phyloP scores from a whole-genome alignment of 2,888 invertebrate species.

The Hecatera dysodea region DNA sequence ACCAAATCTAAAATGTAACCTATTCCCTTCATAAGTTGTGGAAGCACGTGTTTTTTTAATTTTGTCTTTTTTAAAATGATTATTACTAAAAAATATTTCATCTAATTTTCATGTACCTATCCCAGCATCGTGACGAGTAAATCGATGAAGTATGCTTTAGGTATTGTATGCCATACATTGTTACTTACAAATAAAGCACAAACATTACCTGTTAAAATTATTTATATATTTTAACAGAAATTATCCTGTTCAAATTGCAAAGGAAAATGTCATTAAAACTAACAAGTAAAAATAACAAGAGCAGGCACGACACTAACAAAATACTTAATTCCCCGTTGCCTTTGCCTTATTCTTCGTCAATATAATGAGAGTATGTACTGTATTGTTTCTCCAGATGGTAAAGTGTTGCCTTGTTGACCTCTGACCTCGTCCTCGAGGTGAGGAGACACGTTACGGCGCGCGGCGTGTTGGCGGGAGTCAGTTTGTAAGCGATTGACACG shows the following conservation, averaged over 20 bases:
- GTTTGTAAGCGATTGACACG: slow-evolving; percentile 35
- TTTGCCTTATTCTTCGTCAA: slow-evolving; percentile 2
- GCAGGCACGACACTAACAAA: background rate
- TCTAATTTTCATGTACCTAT: too few relatives aligned
- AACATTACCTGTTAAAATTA: too few relatives aligned
- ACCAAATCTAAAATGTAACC: too few relatives aligned
- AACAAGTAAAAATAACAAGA: background rate
- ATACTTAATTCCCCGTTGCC: background rate
- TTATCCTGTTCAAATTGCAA: background rate
- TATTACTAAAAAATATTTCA: too few relatives aligned
- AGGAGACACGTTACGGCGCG: slow-evolving; percentile 28
- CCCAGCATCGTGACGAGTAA: too few relatives aligned
- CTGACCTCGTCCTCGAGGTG: slow-evolving; percentile 40
- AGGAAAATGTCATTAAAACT: background rate
- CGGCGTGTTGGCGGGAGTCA: slow-evolving; percentile 20
- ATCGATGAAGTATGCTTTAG: too few relatives aligned
- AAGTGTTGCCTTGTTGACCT: slow-evolving; percentile 28
- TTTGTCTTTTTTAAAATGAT: too few relatives aligned
- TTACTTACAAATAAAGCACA: too few relatives aligned
- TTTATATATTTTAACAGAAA: too few relatives aligned
- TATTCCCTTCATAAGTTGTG: too few relatives aligned
- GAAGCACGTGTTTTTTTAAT: too few relatives aligned
- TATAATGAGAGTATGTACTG: background rate
- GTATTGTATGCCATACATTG: too few relatives aligned
- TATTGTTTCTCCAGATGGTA: background rate